A percentile compares a stretch with the other conserved stretches of the same genome.
Conservation (phyloP, 2,113 vertebrate species). For the Festucalex cinctus region DNA sequence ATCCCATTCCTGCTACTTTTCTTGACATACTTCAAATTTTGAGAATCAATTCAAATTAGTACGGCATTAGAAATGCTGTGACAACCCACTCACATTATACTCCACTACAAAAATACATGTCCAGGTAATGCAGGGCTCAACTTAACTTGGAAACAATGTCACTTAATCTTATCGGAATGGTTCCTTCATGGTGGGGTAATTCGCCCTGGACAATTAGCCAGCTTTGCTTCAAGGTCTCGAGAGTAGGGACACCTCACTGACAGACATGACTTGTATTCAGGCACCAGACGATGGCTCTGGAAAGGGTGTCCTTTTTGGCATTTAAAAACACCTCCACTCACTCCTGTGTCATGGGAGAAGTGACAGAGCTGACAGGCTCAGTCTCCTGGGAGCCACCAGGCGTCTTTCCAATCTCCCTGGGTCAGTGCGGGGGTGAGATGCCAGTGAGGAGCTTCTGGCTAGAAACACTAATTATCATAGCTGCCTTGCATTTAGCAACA, state of each 20-base stretch:
- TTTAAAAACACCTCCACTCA: constrained; percentile 69
- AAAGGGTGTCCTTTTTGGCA: constrained; percentile 70
- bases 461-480: constrained; percentile 74
- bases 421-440: constrained; percentile 66
- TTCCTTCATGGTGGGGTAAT: constrained; percentile 50
- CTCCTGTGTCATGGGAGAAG: constrained; percentile 58
- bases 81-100: constrained; percentile 9
- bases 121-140: constrained; percentile 21
- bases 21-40: constrained; percentile 22
- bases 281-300: constrained; percentile 59
- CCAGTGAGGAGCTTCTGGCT: constrained; percentile 62
- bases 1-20: constrained; percentile 24
- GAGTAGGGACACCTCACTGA: constrained; percentile 52
- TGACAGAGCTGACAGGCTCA: constrained; percentile 72
- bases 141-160: constrained; percentile 25
- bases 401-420: constrained; percentile 70
- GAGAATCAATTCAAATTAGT: constrained; percentile 38
- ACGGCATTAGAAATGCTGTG: constrained; percentile 25
- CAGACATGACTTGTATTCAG: constrained; percentile 61
- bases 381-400: constrained; percentile 65
- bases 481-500: constrained; percentile 59
- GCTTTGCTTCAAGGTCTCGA: constrained; percentile 59
- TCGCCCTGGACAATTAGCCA: constrained; percentile 59
- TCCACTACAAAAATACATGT: constrained; percentile 19
- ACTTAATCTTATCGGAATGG: constrained; percentile 40